phyloP scores from a whole-genome alignment of 2,113 vertebrate species.

The Dunckerocampus dactyliophorus region DNA sequence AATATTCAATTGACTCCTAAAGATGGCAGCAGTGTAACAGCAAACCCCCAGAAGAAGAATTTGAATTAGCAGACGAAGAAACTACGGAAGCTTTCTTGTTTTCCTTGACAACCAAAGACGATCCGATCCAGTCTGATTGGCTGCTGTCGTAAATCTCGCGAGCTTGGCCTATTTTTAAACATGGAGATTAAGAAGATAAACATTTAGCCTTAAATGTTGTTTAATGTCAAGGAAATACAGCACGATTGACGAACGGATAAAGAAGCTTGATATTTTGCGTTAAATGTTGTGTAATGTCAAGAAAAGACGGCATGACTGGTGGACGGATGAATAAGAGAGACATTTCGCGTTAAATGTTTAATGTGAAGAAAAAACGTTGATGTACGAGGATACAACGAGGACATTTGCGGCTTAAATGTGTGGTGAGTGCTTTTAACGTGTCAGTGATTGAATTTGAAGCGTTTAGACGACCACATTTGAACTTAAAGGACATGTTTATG shows the following conservation, averaged over 20 bases:
- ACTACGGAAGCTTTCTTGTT: not conserved
- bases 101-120: not conserved
- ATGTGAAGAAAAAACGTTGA: no score
- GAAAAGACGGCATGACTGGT: not conserved
- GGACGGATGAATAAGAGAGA: not conserved
- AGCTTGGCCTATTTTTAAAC: not conserved
- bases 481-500: no score
- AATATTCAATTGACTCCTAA: not conserved
- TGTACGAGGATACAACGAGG: no score
- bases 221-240: no score
- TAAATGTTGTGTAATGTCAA: no score
- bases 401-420: no score
- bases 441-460: no score
- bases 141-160: not conserved
- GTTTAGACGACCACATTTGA: no score
- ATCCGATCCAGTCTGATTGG: not conserved
- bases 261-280: not conserved
- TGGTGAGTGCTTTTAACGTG: no score
- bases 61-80: not conserved
- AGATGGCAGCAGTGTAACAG: not conserved
- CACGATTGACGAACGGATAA: not conserved
- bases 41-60: not conserved
- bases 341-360: not conserved
- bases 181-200: constrained; percentile 1
- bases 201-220: not conserved